Percentiles rank a stretch among this genome's conserved stretches.
Evolutionary conservation across 2,113 vertebrate species (phyloP).

Genomic region (Heterochromis multidens): DNA sequence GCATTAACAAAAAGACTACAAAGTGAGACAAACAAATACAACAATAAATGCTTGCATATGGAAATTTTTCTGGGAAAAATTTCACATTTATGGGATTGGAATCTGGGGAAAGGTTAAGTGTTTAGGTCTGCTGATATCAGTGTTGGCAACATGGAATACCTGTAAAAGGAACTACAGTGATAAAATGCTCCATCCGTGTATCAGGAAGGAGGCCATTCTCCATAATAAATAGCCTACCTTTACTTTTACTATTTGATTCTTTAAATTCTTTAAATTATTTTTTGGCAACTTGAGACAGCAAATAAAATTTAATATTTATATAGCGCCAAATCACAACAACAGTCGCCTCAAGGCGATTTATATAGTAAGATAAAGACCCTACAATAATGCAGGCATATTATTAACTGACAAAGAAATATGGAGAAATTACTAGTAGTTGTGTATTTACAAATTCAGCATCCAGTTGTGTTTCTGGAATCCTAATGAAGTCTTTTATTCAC

Average conservation of each 20-base stretch:
- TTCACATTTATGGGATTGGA: neutral
- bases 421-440: neutral
- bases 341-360: no score
- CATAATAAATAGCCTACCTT: neutral
- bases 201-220: neutral
- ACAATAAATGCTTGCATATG: neutral
- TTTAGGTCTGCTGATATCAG: neutral
- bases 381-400: neutral
- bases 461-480: neutral
- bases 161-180: neutral
- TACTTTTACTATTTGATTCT: neutral
- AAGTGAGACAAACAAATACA: neutral
- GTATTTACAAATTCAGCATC: neutral
- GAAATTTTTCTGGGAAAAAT: neutral
- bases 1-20: neutral
- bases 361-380: no score
- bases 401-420: neutral
- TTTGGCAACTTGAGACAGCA: neutral
- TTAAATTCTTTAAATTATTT: neutral
- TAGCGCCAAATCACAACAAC: no score
- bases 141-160: neutral
- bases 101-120: neutral
- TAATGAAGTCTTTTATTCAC: neutral
- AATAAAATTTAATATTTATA: no score
- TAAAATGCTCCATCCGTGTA: neutral